Conservation (phyloP, 2,888 invertebrate genomes). For the Platycheirus rosarum region DNA sequence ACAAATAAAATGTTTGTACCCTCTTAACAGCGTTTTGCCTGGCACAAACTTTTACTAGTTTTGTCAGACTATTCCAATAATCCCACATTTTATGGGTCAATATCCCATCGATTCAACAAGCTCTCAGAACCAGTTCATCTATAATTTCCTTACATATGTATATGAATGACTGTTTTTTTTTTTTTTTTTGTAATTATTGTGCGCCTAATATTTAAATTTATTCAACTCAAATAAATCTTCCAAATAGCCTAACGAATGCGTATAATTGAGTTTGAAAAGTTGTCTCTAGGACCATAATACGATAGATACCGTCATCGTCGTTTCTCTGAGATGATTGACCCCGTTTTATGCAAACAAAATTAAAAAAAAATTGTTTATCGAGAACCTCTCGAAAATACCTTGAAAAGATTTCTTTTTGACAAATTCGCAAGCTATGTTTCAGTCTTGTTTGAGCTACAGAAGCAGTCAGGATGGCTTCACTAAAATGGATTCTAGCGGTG, state of each 20-base stretch:
- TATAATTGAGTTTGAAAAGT: not conserved
- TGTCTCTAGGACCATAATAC: not conserved
- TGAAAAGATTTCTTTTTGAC: slow-evolving; percentile 14
- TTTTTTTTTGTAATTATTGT: not conserved
- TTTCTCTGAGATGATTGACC: not conserved
- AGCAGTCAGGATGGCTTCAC: slow-evolving; percentile 14
- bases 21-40: too few relatives aligned
- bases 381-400: too few relatives aligned
- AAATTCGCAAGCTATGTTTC: slow-evolving; percentile 4
- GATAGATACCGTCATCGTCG: not conserved
- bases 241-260: too few relatives aligned
- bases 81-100: not conserved
- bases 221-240: not conserved
- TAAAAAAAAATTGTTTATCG: not conserved
- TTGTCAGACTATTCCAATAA: too few relatives aligned
- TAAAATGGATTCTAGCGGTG: not conserved
- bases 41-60: too few relatives aligned
- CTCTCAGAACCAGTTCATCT: not conserved
- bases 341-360: not conserved
- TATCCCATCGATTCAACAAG: not conserved
- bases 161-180: not conserved
- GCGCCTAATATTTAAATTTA: slow-evolving; percentile 1
- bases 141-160: not conserved
- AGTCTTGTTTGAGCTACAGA: slow-evolving; percentile 24
- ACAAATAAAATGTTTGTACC: not conserved